Conservation (phyloP, 2,113 vertebrate genomes). For the Cnemophilus loriae region DNA sequence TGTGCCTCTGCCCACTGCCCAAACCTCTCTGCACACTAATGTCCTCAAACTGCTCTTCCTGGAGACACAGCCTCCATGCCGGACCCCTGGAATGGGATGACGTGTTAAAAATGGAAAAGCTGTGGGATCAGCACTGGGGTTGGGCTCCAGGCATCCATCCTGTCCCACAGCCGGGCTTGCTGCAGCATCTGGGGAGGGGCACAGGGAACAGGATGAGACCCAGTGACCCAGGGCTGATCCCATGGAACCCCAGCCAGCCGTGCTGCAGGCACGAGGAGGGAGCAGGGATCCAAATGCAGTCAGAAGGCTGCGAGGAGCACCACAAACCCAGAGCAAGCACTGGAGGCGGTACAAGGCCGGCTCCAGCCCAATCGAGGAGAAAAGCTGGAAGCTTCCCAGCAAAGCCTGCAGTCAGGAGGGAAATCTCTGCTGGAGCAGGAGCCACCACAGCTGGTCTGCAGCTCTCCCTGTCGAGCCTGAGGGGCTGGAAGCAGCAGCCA, state of each 20-base stretch:
- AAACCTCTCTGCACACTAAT: not conserved
- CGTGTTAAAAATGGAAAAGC: not conserved
- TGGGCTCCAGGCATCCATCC: not conserved
- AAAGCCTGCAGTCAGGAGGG: not conserved
- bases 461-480: not conserved
- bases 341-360: not conserved
- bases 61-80: not conserved
- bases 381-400: not conserved
- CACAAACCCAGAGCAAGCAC: not conserved
- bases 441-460: not conserved
- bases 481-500: not conserved
- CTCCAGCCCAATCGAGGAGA: not conserved
- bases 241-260: not conserved
- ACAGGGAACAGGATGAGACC: not conserved
- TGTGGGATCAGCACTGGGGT: not conserved
- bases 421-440: not conserved
- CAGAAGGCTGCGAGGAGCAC: not conserved
- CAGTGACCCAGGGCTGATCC: not conserved
- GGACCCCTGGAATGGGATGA: not conserved
- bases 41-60: not conserved
- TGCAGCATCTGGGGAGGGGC: not conserved
- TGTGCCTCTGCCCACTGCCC: not conserved
- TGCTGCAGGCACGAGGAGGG: fast-evolving
- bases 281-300: not conserved
- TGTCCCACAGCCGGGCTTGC: fast-evolving